Conservation (phyloP, 1,140 invertebrate species). For the Drosophila prosaltans region DNA sequence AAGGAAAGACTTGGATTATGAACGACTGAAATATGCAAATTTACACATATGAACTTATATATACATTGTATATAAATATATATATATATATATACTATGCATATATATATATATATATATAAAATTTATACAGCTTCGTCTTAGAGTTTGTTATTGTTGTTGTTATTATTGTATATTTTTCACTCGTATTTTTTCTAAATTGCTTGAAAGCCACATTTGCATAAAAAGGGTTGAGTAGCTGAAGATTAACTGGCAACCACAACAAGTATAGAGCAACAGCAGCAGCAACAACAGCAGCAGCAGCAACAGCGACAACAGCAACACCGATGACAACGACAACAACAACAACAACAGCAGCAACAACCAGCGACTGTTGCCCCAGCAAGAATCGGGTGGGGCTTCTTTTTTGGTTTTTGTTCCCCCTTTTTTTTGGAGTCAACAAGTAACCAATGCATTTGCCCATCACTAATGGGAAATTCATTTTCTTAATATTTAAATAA, state of each 20-base stretch:
- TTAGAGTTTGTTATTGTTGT: slow-evolving; percentile 39
- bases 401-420: slow-evolving; percentile 14
- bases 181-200: slow-evolving; percentile 70
- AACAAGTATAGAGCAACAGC: slow-evolving; percentile 34
- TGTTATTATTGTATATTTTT: slow-evolving; percentile 62
- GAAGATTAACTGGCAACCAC: slow-evolving; percentile 72
- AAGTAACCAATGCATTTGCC: not conserved
- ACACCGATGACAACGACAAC: slow-evolving; percentile 14
- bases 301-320: slow-evolving; percentile 14
- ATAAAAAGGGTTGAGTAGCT: slow-evolving; percentile 80
- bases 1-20: slow-evolving; percentile 79
- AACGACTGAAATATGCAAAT: slow-evolving; percentile 79
- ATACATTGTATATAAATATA: slow-evolving; percentile 37
- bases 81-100: slow-evolving; percentile 40
- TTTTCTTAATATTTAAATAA: not conserved
- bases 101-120: slow-evolving; percentile 39
- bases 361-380: not conserved
- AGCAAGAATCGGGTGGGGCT: slow-evolving; percentile 42
- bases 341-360: slow-evolving; percentile 15
- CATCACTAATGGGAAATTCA: slow-evolving; percentile 2
- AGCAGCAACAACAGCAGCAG: slow-evolving; percentile 18
- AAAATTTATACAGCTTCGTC: slow-evolving; percentile 70
- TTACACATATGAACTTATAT: slow-evolving; percentile 75
- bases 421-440: not conserved
- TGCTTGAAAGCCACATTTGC: slow-evolving; percentile 68